Conservation (phyloP, 2,113 vertebrate species). For the Clarias macrocephalus region DNA sequence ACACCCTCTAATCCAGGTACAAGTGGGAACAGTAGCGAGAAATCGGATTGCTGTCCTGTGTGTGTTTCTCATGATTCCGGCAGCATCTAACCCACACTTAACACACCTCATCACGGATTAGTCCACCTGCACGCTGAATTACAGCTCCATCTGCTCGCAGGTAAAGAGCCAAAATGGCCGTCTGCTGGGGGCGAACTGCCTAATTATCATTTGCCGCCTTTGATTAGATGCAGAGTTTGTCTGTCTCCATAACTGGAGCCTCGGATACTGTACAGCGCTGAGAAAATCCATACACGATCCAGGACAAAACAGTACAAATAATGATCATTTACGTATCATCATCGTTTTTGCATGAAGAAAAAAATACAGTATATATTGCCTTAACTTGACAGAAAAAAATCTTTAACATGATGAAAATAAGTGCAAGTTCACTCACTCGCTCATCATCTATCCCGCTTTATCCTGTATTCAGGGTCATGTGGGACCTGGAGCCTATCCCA, state of each 20-base stretch:
- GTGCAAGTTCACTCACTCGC: too few relatives aligned
- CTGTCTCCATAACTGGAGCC: not conserved
- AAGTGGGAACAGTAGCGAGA: not conserved
- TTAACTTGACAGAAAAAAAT: too few relatives aligned
- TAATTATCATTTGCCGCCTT: constrained; percentile 15
- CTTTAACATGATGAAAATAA: not conserved
- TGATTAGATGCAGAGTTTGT: not conserved
- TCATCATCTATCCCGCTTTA: too few relatives aligned
- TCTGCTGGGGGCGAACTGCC: not conserved
- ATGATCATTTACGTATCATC: not conserved
- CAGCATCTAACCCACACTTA: not conserved
- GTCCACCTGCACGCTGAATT: not conserved
- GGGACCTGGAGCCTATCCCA: too few relatives aligned
- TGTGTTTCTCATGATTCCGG: not conserved
- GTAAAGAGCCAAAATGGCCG: constrained; percentile 13
- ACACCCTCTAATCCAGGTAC: not conserved
- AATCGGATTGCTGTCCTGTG: not conserved
- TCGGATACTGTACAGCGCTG: not conserved
- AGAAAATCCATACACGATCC: not conserved
- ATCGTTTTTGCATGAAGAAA: too few relatives aligned
- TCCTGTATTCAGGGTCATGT: too few relatives aligned
- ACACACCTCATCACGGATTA: constrained; percentile 1
- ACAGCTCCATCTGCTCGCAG: constrained; percentile 28
- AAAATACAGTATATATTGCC: too few relatives aligned
- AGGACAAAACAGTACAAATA: not conserved